Evolutionary conservation across 2,113 vertebrate genomes (phyloP), one percentile per base, ranked within the genome.

Genomic region (Gymnobelideus leadbeateri): DNA sequence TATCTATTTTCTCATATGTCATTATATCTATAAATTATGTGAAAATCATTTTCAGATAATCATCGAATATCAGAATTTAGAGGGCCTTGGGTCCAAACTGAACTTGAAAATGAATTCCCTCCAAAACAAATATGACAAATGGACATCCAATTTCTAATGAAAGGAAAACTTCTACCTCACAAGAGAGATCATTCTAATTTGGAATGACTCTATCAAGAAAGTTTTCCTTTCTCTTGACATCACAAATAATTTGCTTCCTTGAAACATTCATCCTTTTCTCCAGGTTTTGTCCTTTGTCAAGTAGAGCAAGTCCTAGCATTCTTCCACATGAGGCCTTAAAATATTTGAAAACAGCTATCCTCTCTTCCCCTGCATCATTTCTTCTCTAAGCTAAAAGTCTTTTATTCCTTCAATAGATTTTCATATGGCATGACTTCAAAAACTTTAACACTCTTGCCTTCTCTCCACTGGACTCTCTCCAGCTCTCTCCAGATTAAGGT

Each of bases 21-120:
- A 19, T 92, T 96, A 95, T 95, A 96, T 91, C 68, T 31, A 51
- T 54, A 28, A n/a, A 61, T 61, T 61, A 61, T 16, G 31, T 68
- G 31, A 68, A 68, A 68, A 68, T 16, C 11, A 68, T 68, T 16
- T 68, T n/a, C 31, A 37, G 12, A 37, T 55, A 55, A 55, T 26
- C 31, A 14, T 37, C 31, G 9, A 31, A 61, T 61, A 68, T 68
- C 2, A 68, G 61, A 68, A 6, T 37, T 37, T 68, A 14, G 24
- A 55, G 31, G 31, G 1, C 0, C 61, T 68, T 37, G 31, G 37
- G 12, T n/a, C 31, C 31, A 68, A 68, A 21, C 7, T 21, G 1
- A 84, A 84, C 19, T 43, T n/a, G 37, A 84, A 84, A 84, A 84
- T 84, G 68, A 84, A 84, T 84, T 19, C 37, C 7, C n/a, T 84